Percentiles rank a stretch among this genome's conserved stretches.
Conservation (phyloP, 2,113 vertebrate species). For the Neodontobutis hainanensis region DNA sequence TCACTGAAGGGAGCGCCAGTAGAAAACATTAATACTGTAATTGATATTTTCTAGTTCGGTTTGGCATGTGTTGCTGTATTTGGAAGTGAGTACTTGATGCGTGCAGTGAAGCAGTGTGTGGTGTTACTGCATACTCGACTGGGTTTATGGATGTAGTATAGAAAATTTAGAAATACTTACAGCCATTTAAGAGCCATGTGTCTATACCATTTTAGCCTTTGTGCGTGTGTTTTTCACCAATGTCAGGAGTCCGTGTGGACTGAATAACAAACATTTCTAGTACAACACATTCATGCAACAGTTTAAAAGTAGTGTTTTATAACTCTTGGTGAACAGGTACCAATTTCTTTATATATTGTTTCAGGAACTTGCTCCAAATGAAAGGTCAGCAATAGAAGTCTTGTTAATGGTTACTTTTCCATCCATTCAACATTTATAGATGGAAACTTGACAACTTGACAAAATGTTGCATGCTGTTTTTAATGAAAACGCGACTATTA, state of each 20-base stretch:
- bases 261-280: constrained; percentile 44
- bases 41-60: constrained; percentile 13
- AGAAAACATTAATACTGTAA: constrained; percentile 30
- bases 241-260: constrained; percentile 15
- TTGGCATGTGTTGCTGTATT: constrained; percentile 29
- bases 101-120: constrained; percentile 30
- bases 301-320: not conserved
- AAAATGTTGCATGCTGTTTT: too few species aligned
- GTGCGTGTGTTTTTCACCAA: constrained; percentile 27
- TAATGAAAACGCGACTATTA: not conserved
- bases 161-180: constrained; percentile 27
- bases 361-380: constrained; percentile 19
- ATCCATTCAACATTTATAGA: too few species aligned
- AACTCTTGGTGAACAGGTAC: too few species aligned
- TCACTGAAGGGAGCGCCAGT: constrained; percentile 27
- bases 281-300: constrained; percentile 27
- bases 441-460: too few species aligned
- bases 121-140: constrained; percentile 32
- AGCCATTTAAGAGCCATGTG: constrained; percentile 68
- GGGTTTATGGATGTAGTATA: constrained; percentile 50
- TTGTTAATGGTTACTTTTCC: too few species aligned
- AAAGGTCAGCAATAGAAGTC: constrained; percentile 24
- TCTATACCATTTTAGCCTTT: constrained; percentile 75
- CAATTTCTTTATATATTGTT: not conserved
- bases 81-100: constrained; percentile 35